phyloP scores from a whole-genome alignment of 2,888 invertebrate genomes.

The Archips xylosteana region DNA sequence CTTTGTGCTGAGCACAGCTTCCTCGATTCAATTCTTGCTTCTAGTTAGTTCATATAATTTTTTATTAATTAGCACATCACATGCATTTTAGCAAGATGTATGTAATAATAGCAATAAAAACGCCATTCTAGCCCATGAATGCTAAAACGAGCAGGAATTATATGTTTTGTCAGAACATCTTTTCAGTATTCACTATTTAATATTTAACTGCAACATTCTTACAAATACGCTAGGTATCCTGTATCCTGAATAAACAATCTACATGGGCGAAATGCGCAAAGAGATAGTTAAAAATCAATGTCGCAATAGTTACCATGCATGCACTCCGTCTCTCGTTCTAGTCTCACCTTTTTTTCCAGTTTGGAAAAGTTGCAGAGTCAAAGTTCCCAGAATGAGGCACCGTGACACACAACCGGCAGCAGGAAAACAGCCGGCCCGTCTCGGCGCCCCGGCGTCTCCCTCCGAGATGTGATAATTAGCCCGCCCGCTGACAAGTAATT shows the following conservation, averaged over 20 bases:
- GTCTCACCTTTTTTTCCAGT: not conserved
- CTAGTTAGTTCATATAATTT: not conserved
- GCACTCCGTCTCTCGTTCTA: not conserved
- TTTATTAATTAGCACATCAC: not conserved
- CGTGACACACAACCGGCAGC: conserved; percentile 28
- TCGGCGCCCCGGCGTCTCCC: conserved; percentile 26
- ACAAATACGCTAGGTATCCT: too few species aligned
- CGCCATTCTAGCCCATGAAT: too few species aligned
- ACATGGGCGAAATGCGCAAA: not conserved
- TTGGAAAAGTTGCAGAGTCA: conserved; percentile 5
- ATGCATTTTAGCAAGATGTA: not conserved
- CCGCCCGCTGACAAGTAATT: conserved; percentile 60
- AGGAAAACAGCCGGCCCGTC: conserved; percentile 36
- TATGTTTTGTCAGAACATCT: too few species aligned
- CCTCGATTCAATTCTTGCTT: not conserved
- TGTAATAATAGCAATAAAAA: too few species aligned
- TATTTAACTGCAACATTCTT: too few species aligned
- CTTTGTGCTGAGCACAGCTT: conserved; percentile 4
- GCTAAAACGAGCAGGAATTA: too few species aligned
- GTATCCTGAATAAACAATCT: too few species aligned
- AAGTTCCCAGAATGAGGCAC: conserved; percentile 26
- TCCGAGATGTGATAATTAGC: conserved; percentile 65
- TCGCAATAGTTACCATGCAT: not conserved
- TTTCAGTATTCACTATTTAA: too few species aligned
- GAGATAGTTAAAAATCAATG: not conserved